These are phyloP conservation scores for Strongylocentrotus purpuratus DNA, from an alignment of 35 echinoderm and acorn worm genomes.

Conservation along the genomic window DNA sequence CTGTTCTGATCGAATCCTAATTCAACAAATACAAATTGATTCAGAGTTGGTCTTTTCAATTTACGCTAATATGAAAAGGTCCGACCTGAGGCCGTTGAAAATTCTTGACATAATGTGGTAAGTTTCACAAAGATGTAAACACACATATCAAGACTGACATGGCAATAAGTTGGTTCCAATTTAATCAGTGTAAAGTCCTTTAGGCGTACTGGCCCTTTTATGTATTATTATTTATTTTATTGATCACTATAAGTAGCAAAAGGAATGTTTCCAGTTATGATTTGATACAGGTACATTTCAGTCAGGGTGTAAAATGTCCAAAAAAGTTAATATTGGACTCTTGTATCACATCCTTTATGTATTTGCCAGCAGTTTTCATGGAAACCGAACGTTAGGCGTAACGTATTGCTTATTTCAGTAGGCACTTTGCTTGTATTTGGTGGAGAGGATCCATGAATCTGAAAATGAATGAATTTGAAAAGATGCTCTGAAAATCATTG, in stretches of 20 bases:
- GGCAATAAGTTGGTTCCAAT: neutral
- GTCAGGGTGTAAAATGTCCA: too few relatives aligned
- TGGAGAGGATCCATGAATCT: neutral
- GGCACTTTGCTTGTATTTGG: neutral
- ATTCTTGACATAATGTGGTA: neutral
- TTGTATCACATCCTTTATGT: too few relatives aligned
- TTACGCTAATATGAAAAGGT: neutral
- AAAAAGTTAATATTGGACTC: too few relatives aligned
- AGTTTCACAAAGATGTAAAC: neutral
- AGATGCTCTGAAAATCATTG: too few relatives aligned
- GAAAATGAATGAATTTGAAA: too few relatives aligned
- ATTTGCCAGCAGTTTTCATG: too few relatives aligned
- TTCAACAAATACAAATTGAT: constrained; percentile 19
- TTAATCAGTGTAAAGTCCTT: neutral
- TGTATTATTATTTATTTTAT: too few relatives aligned
- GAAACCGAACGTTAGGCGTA: too few relatives aligned
- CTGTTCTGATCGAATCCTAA: neutral
- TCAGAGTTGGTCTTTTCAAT: neutral
- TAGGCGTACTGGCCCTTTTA: neutral
- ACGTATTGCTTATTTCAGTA: neutral
- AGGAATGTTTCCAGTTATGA: neutral
- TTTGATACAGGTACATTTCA: neutral
- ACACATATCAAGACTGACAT: neutral
- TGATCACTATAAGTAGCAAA: neutral
- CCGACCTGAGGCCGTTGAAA: neutral